A percentile compares a stretch with the other conserved stretches of the same genome.
phyloP scores from a whole-genome alignment of 2,888 invertebrate species.

The Xanthorhoe spadicearia region DNA sequence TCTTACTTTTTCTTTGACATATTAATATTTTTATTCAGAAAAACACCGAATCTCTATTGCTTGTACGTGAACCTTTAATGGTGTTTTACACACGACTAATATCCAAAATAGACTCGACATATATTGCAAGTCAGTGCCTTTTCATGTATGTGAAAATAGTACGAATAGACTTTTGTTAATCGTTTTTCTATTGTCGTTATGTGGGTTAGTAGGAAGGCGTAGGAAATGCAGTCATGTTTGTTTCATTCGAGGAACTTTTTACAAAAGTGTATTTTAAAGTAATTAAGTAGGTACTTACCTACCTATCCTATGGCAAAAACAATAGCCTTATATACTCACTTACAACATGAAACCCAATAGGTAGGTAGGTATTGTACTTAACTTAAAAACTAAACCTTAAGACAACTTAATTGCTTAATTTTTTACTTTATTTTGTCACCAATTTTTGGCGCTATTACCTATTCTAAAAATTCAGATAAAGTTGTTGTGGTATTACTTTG shows the following conservation, averaged over 20 bases:
- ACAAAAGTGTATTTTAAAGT: too few species aligned
- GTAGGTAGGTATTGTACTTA: too few species aligned
- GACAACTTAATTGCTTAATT: too few species aligned
- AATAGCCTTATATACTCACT: too few species aligned
- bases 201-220: slow-evolving; percentile 60
- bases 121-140: slow-evolving; percentile 57
- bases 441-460: too few species aligned
- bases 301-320: too few species aligned
- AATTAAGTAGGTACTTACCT: too few species aligned
- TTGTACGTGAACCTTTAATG: slow-evolving; percentile 37
- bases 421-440: too few species aligned
- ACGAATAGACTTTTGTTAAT: slow-evolving; percentile 47
- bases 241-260: not conserved
- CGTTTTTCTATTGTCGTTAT: slow-evolving; percentile 42
- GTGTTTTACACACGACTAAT: slow-evolving; percentile 46
- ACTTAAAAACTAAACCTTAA: too few species aligned
- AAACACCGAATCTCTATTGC: not conserved
- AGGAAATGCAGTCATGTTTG: slow-evolving; percentile 9
- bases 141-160: slow-evolving; percentile 38
- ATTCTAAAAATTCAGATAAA: too few species aligned
- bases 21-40: not conserved
- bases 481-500: not conserved
- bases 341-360: too few species aligned
- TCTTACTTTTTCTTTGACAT: not conserved
- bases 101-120: slow-evolving; percentile 33